These are phyloP conservation scores for Vespertilio murinus DNA, from an alignment of 2,797 vertebrate species.

Conservation along the genomic window DNA sequence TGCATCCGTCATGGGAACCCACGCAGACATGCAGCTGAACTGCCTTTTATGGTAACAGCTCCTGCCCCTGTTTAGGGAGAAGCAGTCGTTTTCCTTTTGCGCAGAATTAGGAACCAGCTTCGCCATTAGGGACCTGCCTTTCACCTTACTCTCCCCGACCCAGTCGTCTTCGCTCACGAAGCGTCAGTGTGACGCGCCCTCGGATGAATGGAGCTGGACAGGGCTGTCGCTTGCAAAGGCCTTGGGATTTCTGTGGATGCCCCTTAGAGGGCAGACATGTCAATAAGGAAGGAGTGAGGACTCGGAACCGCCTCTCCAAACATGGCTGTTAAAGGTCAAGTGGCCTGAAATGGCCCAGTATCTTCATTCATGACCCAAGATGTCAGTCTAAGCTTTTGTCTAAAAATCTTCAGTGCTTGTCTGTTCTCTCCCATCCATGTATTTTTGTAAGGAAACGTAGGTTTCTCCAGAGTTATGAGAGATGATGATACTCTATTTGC, in stretches of 20 bases:
- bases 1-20: background rate
- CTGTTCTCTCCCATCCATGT: background rate
- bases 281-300: background rate
- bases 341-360: background rate
- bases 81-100: background rate
- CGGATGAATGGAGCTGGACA: background rate
- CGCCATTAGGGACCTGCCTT: background rate
- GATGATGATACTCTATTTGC: background rate
- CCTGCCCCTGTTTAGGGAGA: background rate
- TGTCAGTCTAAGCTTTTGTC: background rate
- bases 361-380: slow-evolving; percentile 32
- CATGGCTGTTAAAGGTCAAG: background rate
- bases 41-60: background rate
- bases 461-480: background rate
- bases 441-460: background rate
- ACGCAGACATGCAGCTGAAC: background rate
- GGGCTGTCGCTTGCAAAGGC: background rate
- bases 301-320: background rate
- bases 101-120: background rate
- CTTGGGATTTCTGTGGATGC: background rate
- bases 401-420: background rate
- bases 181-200: background rate
- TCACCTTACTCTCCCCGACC: background rate
- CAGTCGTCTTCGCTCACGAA: background rate
- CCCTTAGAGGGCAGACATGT: background rate